These are phyloP conservation scores for Sepiola atlantica DNA, from an alignment of 2,888 invertebrate species.

Conservation along the genomic window DNA sequence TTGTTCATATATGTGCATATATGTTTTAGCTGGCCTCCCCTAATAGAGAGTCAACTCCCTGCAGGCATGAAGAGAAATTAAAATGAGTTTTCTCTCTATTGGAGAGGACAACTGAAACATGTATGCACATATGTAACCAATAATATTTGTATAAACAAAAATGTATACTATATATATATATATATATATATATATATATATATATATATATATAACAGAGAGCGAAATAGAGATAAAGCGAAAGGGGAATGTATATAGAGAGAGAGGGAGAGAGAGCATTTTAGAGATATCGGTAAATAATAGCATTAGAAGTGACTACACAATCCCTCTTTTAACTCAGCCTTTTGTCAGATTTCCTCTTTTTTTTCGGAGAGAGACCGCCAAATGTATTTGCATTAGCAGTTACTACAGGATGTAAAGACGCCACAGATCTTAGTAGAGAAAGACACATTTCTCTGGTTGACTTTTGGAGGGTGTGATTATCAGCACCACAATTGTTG, in stretches of 20 bases:
- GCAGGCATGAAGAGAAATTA: too few species aligned
- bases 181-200: too few species aligned
- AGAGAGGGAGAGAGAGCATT: not conserved
- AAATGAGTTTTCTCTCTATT: too few species aligned
- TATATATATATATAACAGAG: not conserved
- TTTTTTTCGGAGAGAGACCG: too few species aligned
- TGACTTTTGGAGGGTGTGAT: not conserved
- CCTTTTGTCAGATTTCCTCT: too few species aligned
- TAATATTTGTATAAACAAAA: too few species aligned
- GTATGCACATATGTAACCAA: too few species aligned
- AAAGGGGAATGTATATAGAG: not conserved
- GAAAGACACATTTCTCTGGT: not conserved
- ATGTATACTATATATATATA: too few species aligned
- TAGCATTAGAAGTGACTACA: not conserved
- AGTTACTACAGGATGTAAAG: not conserved
- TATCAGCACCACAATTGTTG: not conserved
- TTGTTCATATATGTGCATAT: too few species aligned
- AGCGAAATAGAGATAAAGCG: not conserved
- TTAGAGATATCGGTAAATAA: not conserved
- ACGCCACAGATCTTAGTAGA: not conserved
- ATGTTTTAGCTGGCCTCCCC: too few species aligned
- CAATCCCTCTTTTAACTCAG: not conserved
- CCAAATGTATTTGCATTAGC: not conserved
- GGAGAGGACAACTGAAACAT: too few species aligned
- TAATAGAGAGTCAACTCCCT: too few species aligned